Evolutionary conservation across 2,888 invertebrate species (phyloP), one percentile per base, ranked within the genome.

Genomic region (Cylindroiulus punctatus): DNA sequence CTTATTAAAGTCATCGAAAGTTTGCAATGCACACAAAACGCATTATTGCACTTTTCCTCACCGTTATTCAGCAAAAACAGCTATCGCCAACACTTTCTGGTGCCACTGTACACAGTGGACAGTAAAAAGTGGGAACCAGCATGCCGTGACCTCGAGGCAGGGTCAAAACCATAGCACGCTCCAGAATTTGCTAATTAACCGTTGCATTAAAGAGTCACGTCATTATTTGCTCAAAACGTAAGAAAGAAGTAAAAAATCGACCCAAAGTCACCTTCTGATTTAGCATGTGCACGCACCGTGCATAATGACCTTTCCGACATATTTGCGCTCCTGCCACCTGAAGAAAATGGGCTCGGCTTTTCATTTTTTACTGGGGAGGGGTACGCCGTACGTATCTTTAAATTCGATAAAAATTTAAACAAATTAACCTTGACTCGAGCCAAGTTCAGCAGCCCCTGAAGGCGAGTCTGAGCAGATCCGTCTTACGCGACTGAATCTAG

Each of bases 371-470:
- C 2, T 17, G 8, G 47, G 47, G 47, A 47, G 47, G 47, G 47
- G 57, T 22, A 52, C 19, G n/a, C n/a, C n/a, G n/a, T 57, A 57
- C 22, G 17, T 22, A 22, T 57, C 57, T 57, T 22, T 3, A 57
- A 57, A 57, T 57, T 22, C 57, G 57, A 57, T 57, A 57, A 57
- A 57, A 57, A 57, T 57, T 57, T 57, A 22, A 57, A 57, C 57
- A 57, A 57, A 57, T 57, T 57, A 57, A 57, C 57, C 57, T 57
- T 57, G 57, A 57, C 57, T 57, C 57, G 57, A 57, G 5, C 57
- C n/a, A 57, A 57, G 57, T 57, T 57, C 57, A 57, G 22, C 1
- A n/a, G 57, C 57, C n/a, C 10, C 57, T 57, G 57, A n/a, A n/a
- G n/a, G 57, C 22, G 57, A 22, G 22, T n/a, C 5, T 4, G 17